Conservation (phyloP, 2,113 vertebrate species). For the Riparia riparia region DNA sequence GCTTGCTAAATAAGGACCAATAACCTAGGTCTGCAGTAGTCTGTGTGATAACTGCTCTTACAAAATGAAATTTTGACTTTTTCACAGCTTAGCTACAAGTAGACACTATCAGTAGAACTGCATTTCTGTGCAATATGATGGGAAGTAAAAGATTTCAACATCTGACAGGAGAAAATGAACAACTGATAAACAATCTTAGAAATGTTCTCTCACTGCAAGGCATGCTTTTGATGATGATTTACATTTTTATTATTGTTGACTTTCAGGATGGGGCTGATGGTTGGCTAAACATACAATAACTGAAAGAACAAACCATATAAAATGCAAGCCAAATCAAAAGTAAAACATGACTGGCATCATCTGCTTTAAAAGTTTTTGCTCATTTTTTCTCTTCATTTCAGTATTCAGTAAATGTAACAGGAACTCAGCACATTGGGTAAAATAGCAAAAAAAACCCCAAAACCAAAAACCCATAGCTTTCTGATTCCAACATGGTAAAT, state of each 20-base stretch:
- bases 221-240: constrained; percentile 73
- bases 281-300: constrained; percentile 50
- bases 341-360: neutral
- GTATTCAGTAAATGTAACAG: neutral
- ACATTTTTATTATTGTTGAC: constrained; percentile 80
- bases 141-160: constrained; percentile 77
- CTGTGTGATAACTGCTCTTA: constrained; percentile 79
- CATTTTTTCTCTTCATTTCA: neutral
- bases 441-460: neutral
- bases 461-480: neutral
- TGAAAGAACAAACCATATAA: constrained; percentile 39
- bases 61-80: constrained; percentile 85
- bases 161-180: constrained; percentile 82
- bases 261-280: constrained; percentile 57
- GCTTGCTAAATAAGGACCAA: constrained; percentile 81
- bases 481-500: neutral
- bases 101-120: constrained; percentile 79
- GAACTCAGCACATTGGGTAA: neutral
- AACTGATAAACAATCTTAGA: constrained; percentile 79
- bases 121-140: constrained; percentile 78
- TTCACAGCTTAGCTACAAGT: constrained; percentile 76
- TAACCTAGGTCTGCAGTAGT: constrained; percentile 72
- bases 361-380: constrained; percentile 22
- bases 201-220: constrained; percentile 74
- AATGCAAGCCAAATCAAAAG: constrained; percentile 19